Conservation (phyloP, 2,797 vertebrate species). For the Myotis planiceps region DNA sequence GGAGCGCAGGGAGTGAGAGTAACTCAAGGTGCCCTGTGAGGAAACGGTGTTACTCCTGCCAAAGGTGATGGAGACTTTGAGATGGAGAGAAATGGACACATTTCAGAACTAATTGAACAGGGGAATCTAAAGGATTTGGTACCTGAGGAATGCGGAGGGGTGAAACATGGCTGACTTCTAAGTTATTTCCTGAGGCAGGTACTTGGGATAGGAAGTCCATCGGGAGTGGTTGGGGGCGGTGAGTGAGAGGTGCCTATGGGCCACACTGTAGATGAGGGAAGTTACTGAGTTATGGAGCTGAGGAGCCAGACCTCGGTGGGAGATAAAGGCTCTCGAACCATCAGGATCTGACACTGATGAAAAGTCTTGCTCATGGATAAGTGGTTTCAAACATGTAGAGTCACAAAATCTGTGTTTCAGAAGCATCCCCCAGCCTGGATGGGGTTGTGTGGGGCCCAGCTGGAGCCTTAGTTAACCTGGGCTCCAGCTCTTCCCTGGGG, state of each 20-base stretch:
- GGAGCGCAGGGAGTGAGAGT: not conserved
- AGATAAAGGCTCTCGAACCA: rapidly evolving
- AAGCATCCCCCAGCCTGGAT: not conserved
- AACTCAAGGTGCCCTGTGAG: not conserved
- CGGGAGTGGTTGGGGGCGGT: not conserved
- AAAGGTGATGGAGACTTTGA: not conserved
- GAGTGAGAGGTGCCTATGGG: not conserved
- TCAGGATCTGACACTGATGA: not conserved
- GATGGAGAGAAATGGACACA: not conserved
- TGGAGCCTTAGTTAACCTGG: not conserved
- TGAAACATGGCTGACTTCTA: not conserved
- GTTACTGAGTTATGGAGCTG: not conserved
- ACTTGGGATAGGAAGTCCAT: not conserved
- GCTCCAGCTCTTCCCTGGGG: not conserved
- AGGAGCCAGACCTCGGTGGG: not conserved
- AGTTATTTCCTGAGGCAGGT: not conserved
- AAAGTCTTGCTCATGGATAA: not conserved
- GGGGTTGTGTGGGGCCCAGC: not conserved
- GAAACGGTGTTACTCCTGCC: not conserved
- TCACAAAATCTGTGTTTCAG: not conserved
- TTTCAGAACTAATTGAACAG: not conserved
- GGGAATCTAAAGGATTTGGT: not conserved
- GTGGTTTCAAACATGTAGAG: not conserved
- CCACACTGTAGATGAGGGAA: not conserved
- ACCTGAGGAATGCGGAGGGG: not conserved